Evolutionary conservation across 2,797 vertebrate genomes (phyloP).

Genomic region (Cossypha polioptera): DNA sequence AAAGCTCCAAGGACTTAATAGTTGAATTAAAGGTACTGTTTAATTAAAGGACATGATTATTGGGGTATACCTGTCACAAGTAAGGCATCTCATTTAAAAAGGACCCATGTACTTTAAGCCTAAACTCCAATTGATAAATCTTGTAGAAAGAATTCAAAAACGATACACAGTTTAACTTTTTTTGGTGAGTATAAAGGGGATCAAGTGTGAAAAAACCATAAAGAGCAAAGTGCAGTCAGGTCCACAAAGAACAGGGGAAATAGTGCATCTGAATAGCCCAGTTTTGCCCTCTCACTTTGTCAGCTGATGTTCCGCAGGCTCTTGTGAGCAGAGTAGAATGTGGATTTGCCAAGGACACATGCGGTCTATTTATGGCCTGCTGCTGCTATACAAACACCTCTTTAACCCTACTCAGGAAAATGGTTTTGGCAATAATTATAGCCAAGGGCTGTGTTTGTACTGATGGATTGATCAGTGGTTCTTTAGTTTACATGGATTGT

Average conservation of each 20-base stretch:
- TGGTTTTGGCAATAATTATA: not conserved
- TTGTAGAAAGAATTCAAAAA: not conserved
- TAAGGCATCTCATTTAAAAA: not conserved
- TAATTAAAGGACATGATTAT: not conserved
- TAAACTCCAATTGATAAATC: not conserved
- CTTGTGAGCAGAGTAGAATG: not conserved
- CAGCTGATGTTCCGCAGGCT: not conserved
- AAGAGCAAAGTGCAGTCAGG: not conserved
- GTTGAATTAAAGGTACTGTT: not conserved
- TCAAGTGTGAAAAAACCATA: not conserved
- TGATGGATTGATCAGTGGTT: constrained; percentile 8
- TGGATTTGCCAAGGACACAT: not conserved
- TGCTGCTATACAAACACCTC: constrained; percentile 15
- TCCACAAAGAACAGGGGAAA: not conserved
- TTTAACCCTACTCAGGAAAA: constrained; percentile 21
- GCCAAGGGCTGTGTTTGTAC: constrained; percentile 22
- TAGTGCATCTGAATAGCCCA: not conserved
- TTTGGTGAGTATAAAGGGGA: not conserved
- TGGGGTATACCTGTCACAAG: not conserved
- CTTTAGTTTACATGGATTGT: not conserved
- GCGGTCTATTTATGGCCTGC: constrained; percentile 11
- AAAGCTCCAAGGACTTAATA: not conserved
- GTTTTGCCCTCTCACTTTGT: not conserved
- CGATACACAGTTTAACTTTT: not conserved
- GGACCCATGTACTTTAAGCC: not conserved